Evolutionary conservation across 2,888 invertebrate genomes (phyloP).

Genomic region (Orthosia gothica): DNA sequence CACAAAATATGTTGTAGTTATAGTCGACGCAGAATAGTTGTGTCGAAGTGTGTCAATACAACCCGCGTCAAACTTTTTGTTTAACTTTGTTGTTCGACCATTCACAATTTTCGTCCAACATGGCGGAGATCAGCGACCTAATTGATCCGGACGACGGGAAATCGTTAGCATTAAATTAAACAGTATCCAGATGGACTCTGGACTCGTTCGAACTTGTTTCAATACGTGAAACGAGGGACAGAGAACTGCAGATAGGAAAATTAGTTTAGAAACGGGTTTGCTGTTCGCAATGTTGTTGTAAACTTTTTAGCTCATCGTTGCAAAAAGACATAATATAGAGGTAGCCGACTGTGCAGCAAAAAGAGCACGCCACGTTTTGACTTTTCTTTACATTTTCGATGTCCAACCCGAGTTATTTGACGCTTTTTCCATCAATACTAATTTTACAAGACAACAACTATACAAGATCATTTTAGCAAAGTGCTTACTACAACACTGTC

Average conservation of each 20-base stretch:
- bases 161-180: constrained; percentile 50
- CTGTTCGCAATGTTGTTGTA: not conserved
- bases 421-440: not conserved
- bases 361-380: not conserved
- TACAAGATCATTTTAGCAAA: not conserved
- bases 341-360: not conserved
- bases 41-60: constrained; percentile 47
- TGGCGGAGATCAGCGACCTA: constrained; percentile 39
- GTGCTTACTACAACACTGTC: not conserved
- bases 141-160: constrained; percentile 49
- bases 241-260: constrained; percentile 7
- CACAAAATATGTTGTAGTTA: constrained; percentile 40
- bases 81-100: constrained; percentile 53
- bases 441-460: constrained; percentile 3
- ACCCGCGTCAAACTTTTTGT: constrained; percentile 53
- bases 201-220: constrained; percentile 26
- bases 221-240: not conserved
- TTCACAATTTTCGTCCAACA: constrained; percentile 52
- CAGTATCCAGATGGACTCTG: constrained; percentile 31
- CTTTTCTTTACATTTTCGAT: not conserved
- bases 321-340: not conserved
- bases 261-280: constrained; percentile 9
- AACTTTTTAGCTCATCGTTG: not conserved
- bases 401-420: not conserved
- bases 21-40: constrained; percentile 26